These are phyloP conservation scores for Luscinia luscinia DNA, from an alignment of 2,797 vertebrate species.

Conservation along the genomic window DNA sequence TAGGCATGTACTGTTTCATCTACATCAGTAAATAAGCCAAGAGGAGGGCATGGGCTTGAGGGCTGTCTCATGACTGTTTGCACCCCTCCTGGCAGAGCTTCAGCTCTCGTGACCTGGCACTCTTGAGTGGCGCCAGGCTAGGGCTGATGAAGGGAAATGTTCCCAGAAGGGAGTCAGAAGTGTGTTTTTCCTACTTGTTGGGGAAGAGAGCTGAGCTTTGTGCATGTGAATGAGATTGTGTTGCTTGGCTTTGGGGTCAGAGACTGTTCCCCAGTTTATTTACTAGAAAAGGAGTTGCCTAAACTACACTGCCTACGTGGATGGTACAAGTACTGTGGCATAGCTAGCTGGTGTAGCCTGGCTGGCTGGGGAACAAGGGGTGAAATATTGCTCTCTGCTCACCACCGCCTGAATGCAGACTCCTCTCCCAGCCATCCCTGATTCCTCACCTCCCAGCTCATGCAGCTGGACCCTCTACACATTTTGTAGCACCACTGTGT, in stretches of 20 bases:
- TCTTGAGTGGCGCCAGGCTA: rapidly evolving
- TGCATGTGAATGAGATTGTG: background rate
- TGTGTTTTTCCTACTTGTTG: rapidly evolving
- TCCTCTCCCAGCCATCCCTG: background rate
- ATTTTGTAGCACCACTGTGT: rapidly evolving
- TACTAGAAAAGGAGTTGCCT: background rate
- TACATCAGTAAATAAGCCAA: background rate
- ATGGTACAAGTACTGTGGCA: rapidly evolving
- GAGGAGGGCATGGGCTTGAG: rapidly evolving
- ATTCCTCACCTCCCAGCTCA: background rate
- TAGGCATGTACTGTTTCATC: background rate
- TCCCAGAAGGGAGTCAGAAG: background rate
- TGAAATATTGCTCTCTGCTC: background rate
- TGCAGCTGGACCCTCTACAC: rapidly evolving
- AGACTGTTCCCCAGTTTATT: background rate
- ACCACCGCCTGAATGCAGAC: background rate
- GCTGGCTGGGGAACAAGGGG: background rate
- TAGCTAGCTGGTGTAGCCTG: background rate
- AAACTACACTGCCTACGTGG: background rate
- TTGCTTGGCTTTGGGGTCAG: background rate
- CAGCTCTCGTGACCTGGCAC: background rate
- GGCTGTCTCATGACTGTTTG: background rate
- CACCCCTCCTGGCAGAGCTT: background rate
- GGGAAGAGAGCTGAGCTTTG: background rate
- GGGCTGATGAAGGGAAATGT: background rate